These are phyloP conservation scores for Aproaerema taeniolella DNA, from an alignment of 2,888 invertebrate genomes.

Conservation along the genomic window DNA sequence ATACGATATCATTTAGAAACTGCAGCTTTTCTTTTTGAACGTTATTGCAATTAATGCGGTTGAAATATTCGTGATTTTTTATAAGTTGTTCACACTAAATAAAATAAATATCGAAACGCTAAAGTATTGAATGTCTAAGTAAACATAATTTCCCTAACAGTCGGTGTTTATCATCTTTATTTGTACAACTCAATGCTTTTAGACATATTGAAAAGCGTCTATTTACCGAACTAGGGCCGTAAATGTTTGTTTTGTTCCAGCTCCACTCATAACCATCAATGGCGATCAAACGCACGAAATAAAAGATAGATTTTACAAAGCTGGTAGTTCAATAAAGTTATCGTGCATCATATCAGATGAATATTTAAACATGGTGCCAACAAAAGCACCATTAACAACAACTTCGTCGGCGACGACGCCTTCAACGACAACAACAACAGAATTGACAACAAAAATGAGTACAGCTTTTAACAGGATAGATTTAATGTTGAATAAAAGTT, in stretches of 20 bases:
- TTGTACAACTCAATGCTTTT: too few relatives aligned
- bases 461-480: constrained; percentile 70
- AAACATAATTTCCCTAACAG: too few relatives aligned
- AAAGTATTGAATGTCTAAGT: too few relatives aligned
- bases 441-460: constrained; percentile 59
- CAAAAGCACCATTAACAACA: constrained; percentile 42
- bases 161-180: too few relatives aligned
- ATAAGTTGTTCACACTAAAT: too few relatives aligned
- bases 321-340: constrained; percentile 84
- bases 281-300: constrained; percentile 84
- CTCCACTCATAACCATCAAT: constrained; percentile 83
- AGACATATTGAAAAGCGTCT: too few relatives aligned
- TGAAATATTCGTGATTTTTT: too few relatives aligned
- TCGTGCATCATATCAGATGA: constrained; percentile 77
- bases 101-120: too few relatives aligned
- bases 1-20: too few relatives aligned
- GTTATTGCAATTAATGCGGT: too few relatives aligned
- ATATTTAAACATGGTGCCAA: constrained; percentile 45
- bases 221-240: too few relatives aligned
- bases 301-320: constrained; percentile 84
- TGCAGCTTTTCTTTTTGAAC: too few relatives aligned
- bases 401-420: constrained; percentile 40
- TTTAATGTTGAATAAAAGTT: constrained; percentile 71
- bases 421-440: constrained; percentile 54
- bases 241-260: constrained; percentile 74